Evolutionary conservation across 2,888 invertebrate species (phyloP), one percentile per base, ranked within the genome.

Genomic region (Magallana nippona): DNA sequence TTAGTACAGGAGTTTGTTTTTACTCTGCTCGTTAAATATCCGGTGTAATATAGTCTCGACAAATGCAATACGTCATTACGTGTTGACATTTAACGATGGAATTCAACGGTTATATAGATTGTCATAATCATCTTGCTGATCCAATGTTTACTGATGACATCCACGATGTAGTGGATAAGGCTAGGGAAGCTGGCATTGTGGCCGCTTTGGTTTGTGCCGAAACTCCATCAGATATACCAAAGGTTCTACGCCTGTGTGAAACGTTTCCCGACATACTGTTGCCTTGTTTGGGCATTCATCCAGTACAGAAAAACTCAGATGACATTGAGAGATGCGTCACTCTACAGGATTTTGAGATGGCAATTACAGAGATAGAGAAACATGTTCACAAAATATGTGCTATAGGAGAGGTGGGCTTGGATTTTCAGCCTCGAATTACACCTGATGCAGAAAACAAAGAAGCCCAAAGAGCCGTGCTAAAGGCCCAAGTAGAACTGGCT

Each of bases 331-430:
- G 55, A 56, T 82, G 27, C 55, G 56, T 77, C 32, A 57, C 10
- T 32, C 17, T 55, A 77, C 10, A n/a, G 13, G 93, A 94, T 87
- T 81, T 94, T n/a, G 90, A 91, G 15, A 89, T 90, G 81, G 91
- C 93, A 5, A 91, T 94, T 27, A 89, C 92, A 5, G 87, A 86
- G 79, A 90, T 94, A 22, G 91, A 92, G n/a, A 85, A 90, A 82
- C 88, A 92, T 83, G 88, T 91, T 79, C 91, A 93, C 55, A 84
- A 90, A 60, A 86, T 94, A 0, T 89, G 91, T 56, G 94, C 93
- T 77, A 92, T 95, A 78, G 95, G 94, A 55, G 94, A 95, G 94
- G 89, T 94, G 78, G 95, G 95, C 0, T 89, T 95, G 2, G 95
- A 95, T 85, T 95, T 94, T 88, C 94, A 93, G 44, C 93, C 93